Conservation (phyloP, 37 sponge, comb jelly and placozoan species). For the Amphimedon queenslandica region DNA sequence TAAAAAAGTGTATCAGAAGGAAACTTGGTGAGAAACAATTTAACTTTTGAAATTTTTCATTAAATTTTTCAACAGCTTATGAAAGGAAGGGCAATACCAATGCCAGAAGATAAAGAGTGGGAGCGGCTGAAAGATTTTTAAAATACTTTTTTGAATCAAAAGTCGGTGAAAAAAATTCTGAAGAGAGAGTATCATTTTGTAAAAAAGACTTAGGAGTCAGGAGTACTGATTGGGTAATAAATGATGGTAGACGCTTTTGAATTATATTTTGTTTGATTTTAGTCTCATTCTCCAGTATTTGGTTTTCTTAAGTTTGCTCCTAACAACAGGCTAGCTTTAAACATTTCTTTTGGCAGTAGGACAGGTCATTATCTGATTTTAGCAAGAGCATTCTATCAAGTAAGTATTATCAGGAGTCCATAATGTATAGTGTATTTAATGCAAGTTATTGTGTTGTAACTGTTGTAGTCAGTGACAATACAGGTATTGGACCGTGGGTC, state of each 20-base stretch:
- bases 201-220: not conserved
- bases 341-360: constrained; percentile 32
- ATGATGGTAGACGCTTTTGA: too few relatives aligned
- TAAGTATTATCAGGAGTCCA: not conserved
- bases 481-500: too few relatives aligned
- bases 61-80: too few relatives aligned
- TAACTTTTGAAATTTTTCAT: not conserved
- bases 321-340: constrained; percentile 7
- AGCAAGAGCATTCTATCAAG: constrained; percentile 30
- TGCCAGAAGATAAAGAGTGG: not conserved
- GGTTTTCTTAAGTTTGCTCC: constrained; percentile 13
- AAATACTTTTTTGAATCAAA: not conserved
- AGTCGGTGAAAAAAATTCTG: not conserved
- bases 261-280: not conserved
- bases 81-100: not conserved
- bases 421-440: too few relatives aligned
- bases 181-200: not conserved
- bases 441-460: not conserved
- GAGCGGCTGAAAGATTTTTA: too few relatives aligned
- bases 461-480: not conserved
- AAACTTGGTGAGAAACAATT: not conserved
- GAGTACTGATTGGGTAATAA: not conserved
- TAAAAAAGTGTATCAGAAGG: not conserved
- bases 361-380: constrained; percentile 20
- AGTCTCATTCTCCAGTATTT: not conserved